Evolutionary conservation across 2,113 vertebrate genomes (phyloP), one percentile per base, ranked within the genome.

Genomic region (Crotophaga sulcirostris): DNA sequence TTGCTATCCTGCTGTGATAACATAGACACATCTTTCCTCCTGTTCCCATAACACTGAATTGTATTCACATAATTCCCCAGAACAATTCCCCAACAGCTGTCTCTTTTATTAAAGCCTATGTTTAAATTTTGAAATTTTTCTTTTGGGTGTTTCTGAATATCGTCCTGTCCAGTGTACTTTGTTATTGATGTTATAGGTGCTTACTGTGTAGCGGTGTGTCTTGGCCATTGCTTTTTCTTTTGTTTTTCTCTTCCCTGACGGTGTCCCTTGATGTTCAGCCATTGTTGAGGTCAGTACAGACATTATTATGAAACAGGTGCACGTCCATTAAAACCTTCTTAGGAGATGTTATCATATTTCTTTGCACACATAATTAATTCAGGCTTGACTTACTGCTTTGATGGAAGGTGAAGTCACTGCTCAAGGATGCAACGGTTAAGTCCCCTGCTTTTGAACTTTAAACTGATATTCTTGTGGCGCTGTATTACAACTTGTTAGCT

Each of bases 321-420:
- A 86, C 0, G 3, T 81, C 59, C 90, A 84, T 74, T 93, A 84
- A 86, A 95, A 86, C 60, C 33, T 90, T 93, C 59, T 93, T 90
- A 93, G 84, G 90, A 91, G 55, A 59, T 52, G 55, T 88, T 94
- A 80, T 8, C 28, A 0, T 74, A 62, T 88, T 94, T 93, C 82
- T 94, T 90, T 85, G 87, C 51, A 86, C 51, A 7, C 1, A 5
- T 81, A 86, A 93, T 96, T 93, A 95, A 92, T 88, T 94, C 79
- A 78, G 55, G 23, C 68, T 93, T 93, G 75, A 93, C 82, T 85
- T 91, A 45, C 13, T 76, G 36, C 67, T 88, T 86, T 3, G 4
- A 16, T 68, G 33, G 78, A 87, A 90, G 88, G 78, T 94, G 66
- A 91, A 93, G 51, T 73, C 38, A 3, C 49, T 74, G 55, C 45